Evolutionary conservation across 1,140 invertebrate species (phyloP), one percentile per base, ranked within the genome.

Genomic region (Muscidifurax raptorellus): DNA sequence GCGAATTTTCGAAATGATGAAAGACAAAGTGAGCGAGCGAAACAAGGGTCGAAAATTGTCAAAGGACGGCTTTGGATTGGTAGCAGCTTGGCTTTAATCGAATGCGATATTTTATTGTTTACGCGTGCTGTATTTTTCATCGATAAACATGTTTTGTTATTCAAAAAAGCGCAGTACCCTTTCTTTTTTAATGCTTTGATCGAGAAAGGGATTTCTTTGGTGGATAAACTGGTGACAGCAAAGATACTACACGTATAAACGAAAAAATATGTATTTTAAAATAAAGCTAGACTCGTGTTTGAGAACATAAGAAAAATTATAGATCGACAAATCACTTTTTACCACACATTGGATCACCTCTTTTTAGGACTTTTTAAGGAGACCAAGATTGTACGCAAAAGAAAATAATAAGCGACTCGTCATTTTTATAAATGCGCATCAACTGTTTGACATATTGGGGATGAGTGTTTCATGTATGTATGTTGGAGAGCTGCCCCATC

Each of bases 311-410:
- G 59, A 59, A 78, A 47, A 71, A 66, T 12, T 67, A 80, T n/a
- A 75, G 30, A 84, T 59, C 52, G 77, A 84, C 59, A 80, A 80
- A 84, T 84, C 83, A 80, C 83, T 84, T 84, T 80, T 84, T 84
- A 80, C 47, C 77, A 84, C 40, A 72, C 69, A 80, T 47, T 80
- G 82, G 67, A 84, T 80, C 52, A 84, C 67, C 75, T 84, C 76
- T 84, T 84, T 84, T 84, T 84, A 80, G 59, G 77, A 80, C 67
- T 80, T 84, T 84, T 79, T 80, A 74, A 74, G 27, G 44, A 75
- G n/a, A 84, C 30, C 22, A 18, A 5, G 77, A 66, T 44, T 80
- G 71, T 66, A 67, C 25, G 36, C 7, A 27, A 80, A 71, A 71
- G 44, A 83, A 79, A 84, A 84, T 79, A 79, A 79, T 84, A 66